These are phyloP conservation scores for Saccostrea glomerata DNA, from an alignment of 1,140 invertebrate species.

Conservation along the genomic window DNA sequence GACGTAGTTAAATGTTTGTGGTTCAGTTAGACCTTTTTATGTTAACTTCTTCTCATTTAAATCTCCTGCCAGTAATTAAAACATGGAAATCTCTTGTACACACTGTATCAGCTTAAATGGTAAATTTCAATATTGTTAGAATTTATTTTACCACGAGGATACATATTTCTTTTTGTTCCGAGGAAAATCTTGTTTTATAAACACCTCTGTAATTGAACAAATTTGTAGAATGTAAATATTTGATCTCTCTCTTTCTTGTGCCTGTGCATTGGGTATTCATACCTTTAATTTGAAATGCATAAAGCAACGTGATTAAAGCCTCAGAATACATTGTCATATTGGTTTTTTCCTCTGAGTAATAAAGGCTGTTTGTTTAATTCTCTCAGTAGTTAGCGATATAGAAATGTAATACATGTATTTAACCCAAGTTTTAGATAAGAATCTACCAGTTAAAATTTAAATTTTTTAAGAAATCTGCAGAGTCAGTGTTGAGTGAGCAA, in stretches of 20 bases:
- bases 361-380: slow-evolving; percentile 8
- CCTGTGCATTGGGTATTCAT: neutral
- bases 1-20: neutral
- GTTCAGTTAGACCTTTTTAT: neutral
- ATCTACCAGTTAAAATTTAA: neutral
- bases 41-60: neutral
- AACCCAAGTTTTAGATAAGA: neutral
- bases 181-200: neutral
- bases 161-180: neutral
- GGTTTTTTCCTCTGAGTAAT: neutral
- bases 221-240: neutral
- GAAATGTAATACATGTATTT: neutral
- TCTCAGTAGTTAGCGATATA: neutral
- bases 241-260: neutral
- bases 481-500: neutral
- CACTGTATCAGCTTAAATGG: neutral
- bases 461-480: neutral
- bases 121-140: neutral
- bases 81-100: neutral
- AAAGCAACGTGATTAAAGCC: slow-evolving; percentile 21
- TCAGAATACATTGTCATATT: neutral
- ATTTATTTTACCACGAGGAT: too few relatives aligned
- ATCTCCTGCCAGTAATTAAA: neutral
- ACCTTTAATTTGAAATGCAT: slow-evolving; percentile 7
- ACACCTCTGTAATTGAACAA: neutral